These are phyloP conservation scores for Poicephalus gulielmi DNA, from an alignment of 2,113 vertebrate species.

Conservation along the genomic window DNA sequence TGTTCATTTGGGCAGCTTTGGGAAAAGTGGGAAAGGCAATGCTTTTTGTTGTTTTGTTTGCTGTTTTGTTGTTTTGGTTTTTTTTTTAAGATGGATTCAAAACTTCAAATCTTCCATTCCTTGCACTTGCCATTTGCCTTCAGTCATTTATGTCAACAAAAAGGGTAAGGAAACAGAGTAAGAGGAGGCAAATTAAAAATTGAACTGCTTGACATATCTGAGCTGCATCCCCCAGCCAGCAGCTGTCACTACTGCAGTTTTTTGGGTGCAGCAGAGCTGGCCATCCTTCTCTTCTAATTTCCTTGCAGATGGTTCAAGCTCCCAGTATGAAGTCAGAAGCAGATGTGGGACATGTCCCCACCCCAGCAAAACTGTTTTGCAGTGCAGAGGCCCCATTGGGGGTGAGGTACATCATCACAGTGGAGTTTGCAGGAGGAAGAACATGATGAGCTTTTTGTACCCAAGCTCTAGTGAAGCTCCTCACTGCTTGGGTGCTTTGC, in stretches of 20 bases:
- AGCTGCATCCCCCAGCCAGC: background rate
- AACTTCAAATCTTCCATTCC: background rate
- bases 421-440: background rate
- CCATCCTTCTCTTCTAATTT: background rate
- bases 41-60: background rate
- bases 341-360: background rate
- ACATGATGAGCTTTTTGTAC: background rate
- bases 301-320: background rate
- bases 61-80: too few species aligned
- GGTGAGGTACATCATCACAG: too few species aligned
- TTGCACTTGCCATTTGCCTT: background rate
- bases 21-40: background rate
- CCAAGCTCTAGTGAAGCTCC: background rate
- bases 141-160: background rate
- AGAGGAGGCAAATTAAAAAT: fast-evolving
- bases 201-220: background rate
- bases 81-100: background rate
- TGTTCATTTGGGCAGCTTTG: background rate
- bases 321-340: background rate
- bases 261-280: background rate
- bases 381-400: fast-evolving
- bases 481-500: fast-evolving
- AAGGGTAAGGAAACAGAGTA: background rate
- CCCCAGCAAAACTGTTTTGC: background rate
- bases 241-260: background rate